Evolutionary conservation across 2,888 invertebrate species (phyloP).

Genomic region (Drosophila buzzatii): DNA sequence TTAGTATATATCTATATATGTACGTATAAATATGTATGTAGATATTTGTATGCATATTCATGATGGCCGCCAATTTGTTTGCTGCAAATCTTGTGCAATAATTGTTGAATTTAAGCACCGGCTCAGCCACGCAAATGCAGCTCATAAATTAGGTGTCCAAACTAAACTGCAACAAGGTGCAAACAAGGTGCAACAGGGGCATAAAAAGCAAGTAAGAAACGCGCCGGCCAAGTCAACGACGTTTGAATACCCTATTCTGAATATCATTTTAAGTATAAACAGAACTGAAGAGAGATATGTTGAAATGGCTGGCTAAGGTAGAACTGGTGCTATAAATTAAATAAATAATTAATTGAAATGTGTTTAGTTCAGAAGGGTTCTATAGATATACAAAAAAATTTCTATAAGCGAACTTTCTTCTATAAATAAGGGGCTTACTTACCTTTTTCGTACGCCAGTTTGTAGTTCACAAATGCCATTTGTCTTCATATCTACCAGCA

Average conservation of each 20-base stretch:
- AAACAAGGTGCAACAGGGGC: slow-evolving; percentile 43
- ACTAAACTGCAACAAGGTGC: slow-evolving; percentile 70
- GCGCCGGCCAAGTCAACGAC: not conserved
- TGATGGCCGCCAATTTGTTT: slow-evolving; percentile 51
- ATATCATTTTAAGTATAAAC: not conserved
- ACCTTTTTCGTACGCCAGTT: too few species aligned
- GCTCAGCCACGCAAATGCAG: slow-evolving; percentile 72
- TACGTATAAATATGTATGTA: not conserved
- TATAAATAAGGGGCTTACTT: too few species aligned
- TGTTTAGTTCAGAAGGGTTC: too few species aligned
- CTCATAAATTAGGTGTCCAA: slow-evolving; percentile 79
- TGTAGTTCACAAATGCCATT: too few species aligned
- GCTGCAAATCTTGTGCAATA: slow-evolving; percentile 35
- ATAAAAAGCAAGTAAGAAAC: slow-evolving; percentile 1
- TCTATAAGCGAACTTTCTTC: too few species aligned
- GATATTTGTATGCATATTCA: slow-evolving; percentile 38
- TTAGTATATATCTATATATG: not conserved
- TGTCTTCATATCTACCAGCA: too few species aligned
- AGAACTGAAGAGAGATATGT: not conserved
- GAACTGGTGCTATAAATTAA: not conserved
- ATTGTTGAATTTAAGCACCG: slow-evolving; percentile 45
- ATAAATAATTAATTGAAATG: too few species aligned
- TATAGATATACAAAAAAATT: too few species aligned
- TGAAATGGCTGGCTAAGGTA: not conserved
- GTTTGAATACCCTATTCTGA: not conserved